phyloP scores from a whole-genome alignment of 23 tunicate genomes.

The Oikopleura albicans region DNA sequence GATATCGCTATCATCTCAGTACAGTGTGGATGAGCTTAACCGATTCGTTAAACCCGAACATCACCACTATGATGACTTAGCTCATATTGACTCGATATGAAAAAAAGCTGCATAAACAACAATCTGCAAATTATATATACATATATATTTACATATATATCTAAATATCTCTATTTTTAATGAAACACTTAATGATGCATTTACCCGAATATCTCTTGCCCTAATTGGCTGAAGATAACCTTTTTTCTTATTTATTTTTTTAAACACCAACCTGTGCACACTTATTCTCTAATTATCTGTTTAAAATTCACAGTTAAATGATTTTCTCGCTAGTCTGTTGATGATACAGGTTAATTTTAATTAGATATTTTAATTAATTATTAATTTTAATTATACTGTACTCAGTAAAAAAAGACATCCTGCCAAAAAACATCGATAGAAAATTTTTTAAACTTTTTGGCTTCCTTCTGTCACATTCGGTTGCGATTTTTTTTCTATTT shows the following conservation, averaged over 20 bases:
- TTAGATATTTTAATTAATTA: no score
- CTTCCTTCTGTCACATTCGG: no score
- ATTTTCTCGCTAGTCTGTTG: no score
- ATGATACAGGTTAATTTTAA: no score
- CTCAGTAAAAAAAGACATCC: no score
- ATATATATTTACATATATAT: not conserved
- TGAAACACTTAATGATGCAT: no score
- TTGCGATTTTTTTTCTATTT: no score
- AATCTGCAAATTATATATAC: not conserved
- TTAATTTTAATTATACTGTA: no score
- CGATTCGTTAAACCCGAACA: not conserved
- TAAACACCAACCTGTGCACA: not conserved
- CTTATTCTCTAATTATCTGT: not conserved
- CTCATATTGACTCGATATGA: not conserved
- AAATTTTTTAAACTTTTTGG: no score
- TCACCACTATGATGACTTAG: not conserved
- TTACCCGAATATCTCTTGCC: not conserved
- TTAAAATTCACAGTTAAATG: no score
- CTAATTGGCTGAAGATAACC: not conserved
- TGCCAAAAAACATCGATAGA: no score
- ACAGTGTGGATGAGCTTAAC: not conserved
- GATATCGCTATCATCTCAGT: not conserved
- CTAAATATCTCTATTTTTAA: not conserved
- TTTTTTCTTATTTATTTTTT: not conserved
- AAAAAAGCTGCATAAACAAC: not conserved